Percentiles rank a stretch among this genome's conserved stretches.
Conservation (phyloP, 2,113 vertebrate genomes). For the Atlantisia rogersi region DNA sequence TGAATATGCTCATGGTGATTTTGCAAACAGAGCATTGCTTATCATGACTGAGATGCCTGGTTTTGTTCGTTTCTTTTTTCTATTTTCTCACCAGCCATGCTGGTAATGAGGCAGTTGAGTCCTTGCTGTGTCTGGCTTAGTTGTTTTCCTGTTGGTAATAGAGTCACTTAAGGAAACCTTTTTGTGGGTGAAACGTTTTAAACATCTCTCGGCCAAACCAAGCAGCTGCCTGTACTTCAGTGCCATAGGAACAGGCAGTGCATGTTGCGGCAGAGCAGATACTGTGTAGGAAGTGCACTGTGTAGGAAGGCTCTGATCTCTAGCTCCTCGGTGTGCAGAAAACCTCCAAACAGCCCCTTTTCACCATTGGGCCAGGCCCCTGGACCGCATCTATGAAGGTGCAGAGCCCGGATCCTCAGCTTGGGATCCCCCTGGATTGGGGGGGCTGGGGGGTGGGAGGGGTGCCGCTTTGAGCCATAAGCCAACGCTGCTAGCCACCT, state of each 20-base stretch:
- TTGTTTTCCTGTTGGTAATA: not conserved
- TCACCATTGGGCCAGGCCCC: not conserved
- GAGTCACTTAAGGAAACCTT: not conserved
- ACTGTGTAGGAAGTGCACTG: not conserved
- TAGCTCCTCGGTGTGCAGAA: not conserved
- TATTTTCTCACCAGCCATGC: not conserved
- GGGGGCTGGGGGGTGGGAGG: not conserved
- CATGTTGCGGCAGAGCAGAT: not conserved
- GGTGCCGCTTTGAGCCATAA: slow-evolving; percentile 52
- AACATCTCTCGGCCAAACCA: not conserved
- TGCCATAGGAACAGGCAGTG: not conserved
- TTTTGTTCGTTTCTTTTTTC: not conserved
- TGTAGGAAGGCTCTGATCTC: slow-evolving; percentile 1
- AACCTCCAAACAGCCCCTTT: not conserved
- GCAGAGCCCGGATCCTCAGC: not conserved
- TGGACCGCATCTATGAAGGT: not conserved
- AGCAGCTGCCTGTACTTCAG: not conserved
- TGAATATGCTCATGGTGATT: not conserved
- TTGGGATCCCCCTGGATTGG: not conserved
- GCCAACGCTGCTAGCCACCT: slow-evolving; percentile 59
- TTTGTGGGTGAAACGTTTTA: not conserved
- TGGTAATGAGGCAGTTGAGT: not conserved
- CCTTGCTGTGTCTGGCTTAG: not conserved
- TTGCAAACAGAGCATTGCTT: not conserved
- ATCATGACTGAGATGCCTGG: not conserved